phyloP scores from a whole-genome alignment of 2,797 vertebrate genomes.

The Peromyscus attwateri region DNA sequence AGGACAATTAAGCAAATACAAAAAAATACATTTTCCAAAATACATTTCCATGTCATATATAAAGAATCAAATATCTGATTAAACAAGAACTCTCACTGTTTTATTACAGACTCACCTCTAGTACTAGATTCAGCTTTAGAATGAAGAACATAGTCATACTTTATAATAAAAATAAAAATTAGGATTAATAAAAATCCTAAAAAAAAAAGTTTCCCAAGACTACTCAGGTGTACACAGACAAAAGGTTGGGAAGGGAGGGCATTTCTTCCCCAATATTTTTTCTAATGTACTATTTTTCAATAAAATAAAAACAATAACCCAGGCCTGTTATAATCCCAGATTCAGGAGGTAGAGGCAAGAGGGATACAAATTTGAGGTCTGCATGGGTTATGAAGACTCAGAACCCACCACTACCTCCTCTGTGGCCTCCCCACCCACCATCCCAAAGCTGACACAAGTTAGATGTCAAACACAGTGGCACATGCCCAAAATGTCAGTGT shows the following conservation, averaged over 20 bases:
- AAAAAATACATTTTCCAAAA: background rate
- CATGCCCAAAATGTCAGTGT: background rate
- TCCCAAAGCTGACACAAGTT: background rate
- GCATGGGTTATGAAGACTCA: background rate
- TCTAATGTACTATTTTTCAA: conserved; percentile 23
- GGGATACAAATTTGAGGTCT: background rate
- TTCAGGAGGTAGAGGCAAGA: background rate
- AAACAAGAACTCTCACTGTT: conserved; percentile 8
- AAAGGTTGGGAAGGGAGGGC: background rate
- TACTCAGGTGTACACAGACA: background rate
- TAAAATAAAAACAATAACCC: background rate
- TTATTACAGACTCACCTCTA: background rate
- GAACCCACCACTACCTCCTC: background rate
- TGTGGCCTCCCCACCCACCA: too few species aligned
- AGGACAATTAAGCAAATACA: conserved; percentile 20
- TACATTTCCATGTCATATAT: background rate
- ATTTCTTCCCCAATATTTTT: conserved; percentile 1
- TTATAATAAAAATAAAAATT: background rate
- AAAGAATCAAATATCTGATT: conserved; percentile 3
- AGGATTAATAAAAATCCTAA: background rate
- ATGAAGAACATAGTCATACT: background rate
- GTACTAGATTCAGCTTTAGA: background rate
- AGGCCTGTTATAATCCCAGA: background rate
- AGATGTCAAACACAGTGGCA: background rate
- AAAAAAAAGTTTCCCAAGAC: background rate